Base-by-base conservation (phyloP, 2,888 invertebrate genomes). In the Chromoteleia sp. region DNA sequence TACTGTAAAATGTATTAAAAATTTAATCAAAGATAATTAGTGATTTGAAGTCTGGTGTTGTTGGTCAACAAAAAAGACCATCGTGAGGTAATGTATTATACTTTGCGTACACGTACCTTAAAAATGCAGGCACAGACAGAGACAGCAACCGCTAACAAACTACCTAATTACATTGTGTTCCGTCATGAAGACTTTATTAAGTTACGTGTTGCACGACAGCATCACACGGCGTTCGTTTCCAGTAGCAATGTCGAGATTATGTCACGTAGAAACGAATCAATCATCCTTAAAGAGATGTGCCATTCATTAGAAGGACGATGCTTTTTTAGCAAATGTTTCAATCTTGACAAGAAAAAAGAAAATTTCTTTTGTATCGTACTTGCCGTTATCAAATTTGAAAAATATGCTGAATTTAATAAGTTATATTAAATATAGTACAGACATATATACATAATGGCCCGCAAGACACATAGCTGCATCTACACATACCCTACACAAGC, bases 111-210 rank as follows among this genome's bases (percentile, higher is more conserved):
- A 17, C 19, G 21, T 21, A 39, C 21, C n/a, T 36, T 6, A 39
- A 58, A 39, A 29, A 59, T 59, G 25, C 59, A 43, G 21, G 12
- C 33, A 33, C 17, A 10, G 17, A 10, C 12, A 39, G 58, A 43
- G 59, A 29, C n/a, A n/a, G 43, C 14, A 43, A 43, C 43, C 43
- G 25, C 43, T 59, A 59, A 43, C 59, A 59, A 43, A 29, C 41
- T 59, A 43, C 43, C 59, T 59, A 59, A 59, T 59, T 59, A 61
- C 59, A 43, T 43, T 29, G 43, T 61, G 25, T 29, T 61, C 59
- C 19, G 43, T 63, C 45, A 63, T 48, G 30, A 48, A 63, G 45
- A 48, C 63, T 63, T 63, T 48, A 63, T 63, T 45, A 63, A 63
- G 45, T 63, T 63, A 63, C 48, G 63, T 33, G 30, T 30, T 63